Evolutionary conservation across 2,113 vertebrate species (phyloP).

Genomic region (Ceyx margarethae): DNA sequence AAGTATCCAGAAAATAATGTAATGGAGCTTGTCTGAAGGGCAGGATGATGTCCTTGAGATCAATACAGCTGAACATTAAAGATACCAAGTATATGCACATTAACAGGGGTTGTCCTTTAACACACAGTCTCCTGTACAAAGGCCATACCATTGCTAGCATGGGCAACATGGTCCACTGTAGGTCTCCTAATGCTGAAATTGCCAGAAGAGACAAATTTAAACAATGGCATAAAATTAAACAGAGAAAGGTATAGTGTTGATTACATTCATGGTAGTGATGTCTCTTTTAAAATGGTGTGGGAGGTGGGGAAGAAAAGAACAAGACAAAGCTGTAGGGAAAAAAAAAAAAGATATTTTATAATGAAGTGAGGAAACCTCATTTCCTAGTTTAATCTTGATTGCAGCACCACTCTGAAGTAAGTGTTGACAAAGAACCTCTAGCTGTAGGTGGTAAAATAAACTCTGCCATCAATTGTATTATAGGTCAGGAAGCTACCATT

Average conservation of each 20-base stretch:
- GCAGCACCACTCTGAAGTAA: not conserved
- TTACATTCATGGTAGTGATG: not conserved
- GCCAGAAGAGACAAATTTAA: not conserved
- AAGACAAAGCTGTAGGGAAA: not conserved
- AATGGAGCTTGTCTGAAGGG: not conserved
- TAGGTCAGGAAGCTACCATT: not conserved
- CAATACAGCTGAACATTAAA: not conserved
- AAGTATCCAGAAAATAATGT: not conserved
- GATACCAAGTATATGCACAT: not conserved
- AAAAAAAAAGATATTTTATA: not conserved
- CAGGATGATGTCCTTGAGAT: not conserved
- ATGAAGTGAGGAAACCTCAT: not conserved
- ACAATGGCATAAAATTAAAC: not conserved
- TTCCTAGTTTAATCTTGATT: not conserved
- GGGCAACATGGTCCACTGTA: not conserved
- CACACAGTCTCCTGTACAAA: not conserved
- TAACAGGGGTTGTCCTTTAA: not conserved
- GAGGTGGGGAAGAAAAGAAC: not conserved
- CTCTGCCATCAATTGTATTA: not conserved
- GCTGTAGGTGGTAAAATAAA: not conserved
- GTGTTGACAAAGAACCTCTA: not conserved
- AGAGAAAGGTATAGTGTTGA: not conserved
- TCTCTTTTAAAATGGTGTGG: not conserved
- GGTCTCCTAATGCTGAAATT: not conserved
- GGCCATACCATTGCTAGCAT: not conserved